Evolutionary conservation across 1,140 invertebrate species (phyloP).

Genomic region (Muscidifurax raptorellus): DNA sequence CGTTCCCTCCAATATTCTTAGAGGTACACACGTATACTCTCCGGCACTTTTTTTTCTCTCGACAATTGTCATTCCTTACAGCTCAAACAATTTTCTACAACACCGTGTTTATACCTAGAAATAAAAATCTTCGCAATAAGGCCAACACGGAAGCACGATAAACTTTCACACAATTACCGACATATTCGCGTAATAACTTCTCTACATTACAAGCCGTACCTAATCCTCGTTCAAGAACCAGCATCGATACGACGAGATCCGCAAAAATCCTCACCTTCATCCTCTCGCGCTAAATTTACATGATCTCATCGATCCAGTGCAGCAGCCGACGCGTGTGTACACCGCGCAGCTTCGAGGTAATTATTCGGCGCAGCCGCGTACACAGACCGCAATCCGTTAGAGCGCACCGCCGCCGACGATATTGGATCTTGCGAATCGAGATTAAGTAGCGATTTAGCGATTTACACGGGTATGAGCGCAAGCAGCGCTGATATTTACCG

Average conservation of each 20-base stretch:
- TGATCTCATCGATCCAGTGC: conserved; percentile 28
- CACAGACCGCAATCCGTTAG: conserved; percentile 41
- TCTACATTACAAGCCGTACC: not conserved
- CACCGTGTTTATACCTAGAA: too few relatives aligned
- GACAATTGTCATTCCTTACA: not conserved
- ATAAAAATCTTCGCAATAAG: too few relatives aligned
- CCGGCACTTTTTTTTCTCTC: not conserved
- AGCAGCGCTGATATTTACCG: conserved; percentile 50
- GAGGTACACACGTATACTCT: too few relatives aligned
- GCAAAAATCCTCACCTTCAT: not conserved
- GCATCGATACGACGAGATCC: not conserved
- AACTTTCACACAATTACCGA: too few relatives aligned
- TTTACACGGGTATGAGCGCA: conserved; percentile 53
- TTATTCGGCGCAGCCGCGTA: conserved; percentile 32
- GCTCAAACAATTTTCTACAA: too few relatives aligned
- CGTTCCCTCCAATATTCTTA: not conserved
- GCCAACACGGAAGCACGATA: too few relatives aligned
- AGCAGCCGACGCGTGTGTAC: not conserved
- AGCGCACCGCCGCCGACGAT: conserved; percentile 17
- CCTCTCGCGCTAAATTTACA: conserved; percentile 12
- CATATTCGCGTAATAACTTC: too few relatives aligned
- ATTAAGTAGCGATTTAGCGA: conserved; percentile 62
- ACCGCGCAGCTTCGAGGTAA: conserved; percentile 30
- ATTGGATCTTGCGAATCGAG: conserved; percentile 57
- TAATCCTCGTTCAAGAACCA: conserved; percentile 11